A percentile compares a stretch with the other conserved stretches of the same genome.
Evolutionary conservation across 2,113 vertebrate genomes (phyloP).

Genomic region (Ophthalmolycus amberensis): DNA sequence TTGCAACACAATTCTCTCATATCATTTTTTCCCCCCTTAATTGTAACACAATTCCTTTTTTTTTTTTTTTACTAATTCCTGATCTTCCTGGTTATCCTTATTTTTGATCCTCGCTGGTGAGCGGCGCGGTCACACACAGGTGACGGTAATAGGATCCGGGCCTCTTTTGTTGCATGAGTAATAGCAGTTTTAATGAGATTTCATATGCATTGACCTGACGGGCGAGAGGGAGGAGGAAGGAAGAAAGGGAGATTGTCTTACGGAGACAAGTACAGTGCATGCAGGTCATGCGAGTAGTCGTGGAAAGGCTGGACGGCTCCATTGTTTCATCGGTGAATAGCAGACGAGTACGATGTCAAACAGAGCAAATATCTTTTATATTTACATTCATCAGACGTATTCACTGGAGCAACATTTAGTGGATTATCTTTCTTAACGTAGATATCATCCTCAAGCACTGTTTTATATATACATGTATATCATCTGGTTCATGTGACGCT

Average conservation of each 20-base stretch:
- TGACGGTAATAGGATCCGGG: conserved; percentile 39
- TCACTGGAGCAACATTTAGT: too few species aligned
- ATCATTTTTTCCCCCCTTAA: background rate
- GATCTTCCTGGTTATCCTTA: background rate
- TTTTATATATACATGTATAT: too few species aligned
- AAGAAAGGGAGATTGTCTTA: background rate
- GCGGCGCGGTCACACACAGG: conserved; percentile 5
- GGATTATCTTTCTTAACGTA: too few species aligned
- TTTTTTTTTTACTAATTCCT: background rate
- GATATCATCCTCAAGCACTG: too few species aligned
- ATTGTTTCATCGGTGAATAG: background rate
- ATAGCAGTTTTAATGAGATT: conserved; percentile 62
- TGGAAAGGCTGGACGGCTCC: background rate
- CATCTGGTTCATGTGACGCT: too few species aligned
- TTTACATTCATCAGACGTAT: background rate
- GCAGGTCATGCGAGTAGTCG: conserved; percentile 1
- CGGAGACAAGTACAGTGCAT: background rate
- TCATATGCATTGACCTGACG: conserved; percentile 47
- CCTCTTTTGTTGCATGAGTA: conserved; percentile 38
- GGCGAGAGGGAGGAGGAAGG: conserved; percentile 4
- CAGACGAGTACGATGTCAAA: background rate
- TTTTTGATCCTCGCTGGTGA: conserved; percentile 13
- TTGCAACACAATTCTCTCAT: background rate
- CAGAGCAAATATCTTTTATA: background rate
- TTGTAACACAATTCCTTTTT: background rate